Evolutionary conservation across 2,888 invertebrate genomes (phyloP), one percentile per base, ranked within the genome.

Genomic region (Drosophila helvetica): DNA sequence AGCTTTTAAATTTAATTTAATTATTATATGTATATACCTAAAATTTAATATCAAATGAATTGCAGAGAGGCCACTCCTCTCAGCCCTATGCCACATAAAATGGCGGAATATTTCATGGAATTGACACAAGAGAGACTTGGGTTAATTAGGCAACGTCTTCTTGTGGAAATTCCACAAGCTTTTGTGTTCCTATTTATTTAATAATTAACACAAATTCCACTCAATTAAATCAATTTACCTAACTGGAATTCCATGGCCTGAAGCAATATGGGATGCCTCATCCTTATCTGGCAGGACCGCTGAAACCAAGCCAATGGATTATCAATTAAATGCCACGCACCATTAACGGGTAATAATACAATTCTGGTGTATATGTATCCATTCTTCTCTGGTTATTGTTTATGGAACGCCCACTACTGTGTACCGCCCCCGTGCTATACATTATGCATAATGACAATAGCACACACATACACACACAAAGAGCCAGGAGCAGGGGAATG

Each of bases 251-350:
- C 58, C 74, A 63, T 59, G 30, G n/a, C n/a, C n/a, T n/a, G n/a
- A n/a, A n/a, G n/a, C n/a, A n/a, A n/a, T n/a, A n/a, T n/a, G n/a
- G n/a, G n/a, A 4, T 15, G 52, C 18, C 30, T 47, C 33, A 52
- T 56, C 62, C 64, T 73, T 79, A 79, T 75, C 79, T 58, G 27
- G 15, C 15, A 57, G 74, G 62, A 53, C 38, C 45, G 57, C 22
- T 15, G 43, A 10, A 12, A 10, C 43, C 51, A 52, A 56, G 53
- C 59, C 68, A 74, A 82, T 85, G 79, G 82, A 82, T 87, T 87
- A 75, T 75, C 82, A 87, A 87, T 84, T 87, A 82, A 82, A 82
- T 82, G 75, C 87, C 77, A 87, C 71, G 75, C 79, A 70, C 87
- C 85, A 84, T 84, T 84, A 85, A 82, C 82, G 87, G 50, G 69